A percentile compares a stretch with the other conserved stretches of the same genome.
Conservation (phyloP, 2,888 invertebrate genomes). For the Julus scandinavius region DNA sequence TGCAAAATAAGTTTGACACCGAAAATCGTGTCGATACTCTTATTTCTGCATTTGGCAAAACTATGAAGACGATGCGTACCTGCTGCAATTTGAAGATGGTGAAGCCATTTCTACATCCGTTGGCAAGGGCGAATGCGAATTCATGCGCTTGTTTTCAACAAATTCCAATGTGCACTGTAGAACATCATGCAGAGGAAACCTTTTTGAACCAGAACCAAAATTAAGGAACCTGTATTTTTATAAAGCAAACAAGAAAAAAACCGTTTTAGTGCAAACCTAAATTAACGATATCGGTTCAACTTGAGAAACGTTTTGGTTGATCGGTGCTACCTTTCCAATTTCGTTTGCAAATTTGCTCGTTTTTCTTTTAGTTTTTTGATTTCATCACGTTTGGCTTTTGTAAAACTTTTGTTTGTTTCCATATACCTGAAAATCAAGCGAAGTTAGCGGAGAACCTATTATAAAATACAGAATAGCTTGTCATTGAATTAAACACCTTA, state of each 20-base stretch:
- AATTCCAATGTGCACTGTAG: slow-evolving; percentile 67
- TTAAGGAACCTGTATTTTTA: slow-evolving; percentile 64
- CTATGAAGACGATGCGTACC: background rate
- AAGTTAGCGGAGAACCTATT: background rate
- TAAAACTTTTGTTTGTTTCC: slow-evolving; percentile 66
- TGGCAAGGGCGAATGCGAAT: slow-evolving; percentile 45
- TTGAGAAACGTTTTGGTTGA: background rate
- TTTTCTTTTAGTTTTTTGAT: slow-evolving; percentile 65
- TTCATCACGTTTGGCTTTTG: slow-evolving; percentile 65
- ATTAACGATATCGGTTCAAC: background rate
- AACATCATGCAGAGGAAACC: slow-evolving; percentile 66
- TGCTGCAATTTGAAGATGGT: slow-evolving; percentile 62
- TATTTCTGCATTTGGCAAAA: background rate
- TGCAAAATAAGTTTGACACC: background rate
- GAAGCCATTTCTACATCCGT: slow-evolving; percentile 66
- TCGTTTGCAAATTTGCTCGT: slow-evolving; percentile 63
- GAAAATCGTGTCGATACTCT: background rate
- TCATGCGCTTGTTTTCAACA: slow-evolving; percentile 64
- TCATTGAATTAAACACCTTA: slow-evolving; percentile 58
- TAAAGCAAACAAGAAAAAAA: background rate
- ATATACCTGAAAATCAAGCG: slow-evolving; percentile 64
- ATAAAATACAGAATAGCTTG: too few species aligned
- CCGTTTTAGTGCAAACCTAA: background rate
- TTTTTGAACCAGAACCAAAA: slow-evolving; percentile 65
- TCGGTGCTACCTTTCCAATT: slow-evolving; percentile 64